Evolutionary conservation across 2,113 vertebrate genomes (phyloP), one percentile per base, ranked within the genome.

Genomic region (Aramus guarauna): DNA sequence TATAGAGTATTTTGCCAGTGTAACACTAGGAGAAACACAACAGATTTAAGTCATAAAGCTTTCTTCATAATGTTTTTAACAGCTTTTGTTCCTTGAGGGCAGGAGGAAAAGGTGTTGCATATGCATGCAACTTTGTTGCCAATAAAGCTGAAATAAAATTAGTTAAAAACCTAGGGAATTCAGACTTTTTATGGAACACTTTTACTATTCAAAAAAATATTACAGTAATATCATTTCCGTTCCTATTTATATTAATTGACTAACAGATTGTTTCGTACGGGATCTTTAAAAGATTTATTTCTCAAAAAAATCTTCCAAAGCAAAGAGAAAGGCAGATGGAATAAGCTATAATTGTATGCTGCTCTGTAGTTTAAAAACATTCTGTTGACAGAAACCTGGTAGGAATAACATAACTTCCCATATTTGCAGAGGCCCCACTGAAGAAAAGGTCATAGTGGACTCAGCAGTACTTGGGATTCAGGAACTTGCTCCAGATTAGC

Each of bases 91-190:
- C 89, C 97, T 97, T 94, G 48, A 67, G 87, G 93, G 67, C 86
- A 77, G 59, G 41, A 96, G 91, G 48, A 92, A 94, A 97, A 98
- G 94, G 93, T 97, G 92, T 93, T 98, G 82, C 91, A 91, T 96
- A 96, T 96, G 91, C 82, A 96, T 96, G 84, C 55, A 78, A 48
- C 93, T 94, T 97, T 88, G 78, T 86, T 96, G 84, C 95, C 96
- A 97, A 94, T 98, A 97, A 97, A 97, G 74, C 62, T 92, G 81
- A 95, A 94, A 95, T 94, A 95, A 97, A 97, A 97, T 97, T 97
- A 98, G 96, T 97, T 98, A 95, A 97, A 93, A 96, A 97, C 93
- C 84, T 62, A 91, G 89, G 47, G 85, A 97, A 96, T 97, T 96
- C 85, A 85, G 53, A 95, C 72, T 41, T 96, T 96, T 98, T 95